Percentiles rank a stretch among this genome's conserved stretches.
Conservation (phyloP, 2,888 invertebrate species). For the Lepidochitona cinerea region DNA sequence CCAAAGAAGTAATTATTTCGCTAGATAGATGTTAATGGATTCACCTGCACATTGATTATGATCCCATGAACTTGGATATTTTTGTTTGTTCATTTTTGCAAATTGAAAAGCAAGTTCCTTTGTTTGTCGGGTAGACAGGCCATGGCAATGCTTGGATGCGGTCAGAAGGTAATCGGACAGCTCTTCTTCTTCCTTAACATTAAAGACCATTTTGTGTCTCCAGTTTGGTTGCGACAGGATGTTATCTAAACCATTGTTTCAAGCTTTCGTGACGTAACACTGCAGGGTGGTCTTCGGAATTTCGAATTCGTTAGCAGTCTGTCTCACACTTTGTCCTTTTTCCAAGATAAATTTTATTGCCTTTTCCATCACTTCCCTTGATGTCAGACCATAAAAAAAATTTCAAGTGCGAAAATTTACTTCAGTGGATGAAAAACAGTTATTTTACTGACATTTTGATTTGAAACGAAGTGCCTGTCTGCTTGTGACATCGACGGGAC, state of each 20-base stretch:
- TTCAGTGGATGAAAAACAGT: background rate
- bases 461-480: background rate
- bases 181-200: background rate
- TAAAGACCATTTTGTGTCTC: background rate
- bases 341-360: background rate
- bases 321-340: background rate
- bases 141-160: background rate
- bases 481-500: background rate
- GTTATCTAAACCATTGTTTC: background rate
- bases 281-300: background rate
- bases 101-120: conserved; percentile 28
- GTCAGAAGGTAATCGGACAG: background rate
- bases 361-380: background rate
- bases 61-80: conserved; percentile 26
- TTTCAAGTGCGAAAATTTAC: background rate
- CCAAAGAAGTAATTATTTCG: no score
- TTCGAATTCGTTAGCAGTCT: background rate
- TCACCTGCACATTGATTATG: conserved; percentile 14
- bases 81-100: conserved; percentile 12
- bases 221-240: background rate
- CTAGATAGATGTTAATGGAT: no score
- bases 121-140: background rate
- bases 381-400: background rate
- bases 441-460: background rate
- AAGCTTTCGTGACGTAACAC: background rate